Evolutionary conservation across 2,797 vertebrate species (phyloP), one percentile per base, ranked within the genome.

Genomic region (Naso thynnoides): DNA sequence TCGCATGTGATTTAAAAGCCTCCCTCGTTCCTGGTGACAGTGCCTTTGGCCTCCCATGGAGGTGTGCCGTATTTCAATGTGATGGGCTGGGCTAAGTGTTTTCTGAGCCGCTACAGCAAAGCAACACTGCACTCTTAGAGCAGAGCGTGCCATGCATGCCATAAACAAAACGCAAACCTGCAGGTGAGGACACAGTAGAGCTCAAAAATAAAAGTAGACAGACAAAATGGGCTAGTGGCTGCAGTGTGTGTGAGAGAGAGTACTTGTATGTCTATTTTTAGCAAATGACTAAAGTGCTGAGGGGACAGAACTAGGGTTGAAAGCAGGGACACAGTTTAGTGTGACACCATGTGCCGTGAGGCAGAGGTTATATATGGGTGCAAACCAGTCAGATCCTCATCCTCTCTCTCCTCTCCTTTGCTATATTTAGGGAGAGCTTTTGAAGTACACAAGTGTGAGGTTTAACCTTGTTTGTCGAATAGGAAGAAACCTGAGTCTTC

Each of bases 21-120:
- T 76, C 73, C 64, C 44, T 63, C 24, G 21, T 61, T 68, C 72
- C 58, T 29, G 62, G 84, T 58, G 85, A 82, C 79, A 50, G 60
- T 76, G 89, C 81, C 87, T 89, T 90, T 90, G 90, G 85, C 84
- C 87, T 84, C 77, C 81, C 21, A 5, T 62, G 71, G 77, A 83
- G 72, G 73, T 68, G 75, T 24, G 73, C 86, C 76, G 82, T 89
- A 86, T 87, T 91, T 93, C 71, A 87, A 65, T 19, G 55, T 84
- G 81, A 86, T 56, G 67, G 80, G 79, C 84, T 79, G 64, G 71
- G 27, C 78, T 85, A 83, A 92, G 89, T 79, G 79, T 72, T 91
- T 89, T 86, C 81, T 36, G 70, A 76, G 73, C 81, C 85, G 71
- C 39, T 60, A 49, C 77, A 74, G 70, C 61, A 57, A 62, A 75